These are phyloP conservation scores for Hymenochirus boettgeri DNA, from an alignment of 2,113 vertebrate species.

Conservation along the genomic window DNA sequence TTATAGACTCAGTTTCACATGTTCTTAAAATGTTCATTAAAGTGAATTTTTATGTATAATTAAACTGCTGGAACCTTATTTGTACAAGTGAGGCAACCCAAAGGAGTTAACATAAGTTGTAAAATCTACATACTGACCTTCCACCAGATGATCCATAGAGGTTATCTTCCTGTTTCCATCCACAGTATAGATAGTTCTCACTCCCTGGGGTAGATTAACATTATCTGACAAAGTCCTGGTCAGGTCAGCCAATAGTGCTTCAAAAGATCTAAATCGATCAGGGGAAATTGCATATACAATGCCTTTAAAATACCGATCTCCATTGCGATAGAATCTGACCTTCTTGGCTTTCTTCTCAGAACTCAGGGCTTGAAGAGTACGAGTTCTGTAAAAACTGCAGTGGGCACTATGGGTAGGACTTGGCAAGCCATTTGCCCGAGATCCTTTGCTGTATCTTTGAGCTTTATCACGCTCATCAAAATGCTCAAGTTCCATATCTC, in stretches of 20 bases:
- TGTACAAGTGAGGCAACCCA: too few species aligned
- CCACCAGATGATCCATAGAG: constrained; percentile 86
- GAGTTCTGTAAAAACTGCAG: constrained; percentile 95
- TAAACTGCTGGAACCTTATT: too few species aligned
- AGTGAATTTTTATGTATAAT: too few species aligned
- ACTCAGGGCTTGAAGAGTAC: constrained; percentile 88
- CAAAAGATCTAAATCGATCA: constrained; percentile 88
- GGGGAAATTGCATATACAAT: constrained; percentile 95
- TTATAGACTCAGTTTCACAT: too few species aligned
- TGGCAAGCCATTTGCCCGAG: constrained; percentile 86
- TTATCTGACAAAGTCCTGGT: constrained; percentile 93
- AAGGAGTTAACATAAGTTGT: too few species aligned
- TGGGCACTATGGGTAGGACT: constrained; percentile 98
- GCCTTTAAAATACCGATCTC: constrained; percentile 96
- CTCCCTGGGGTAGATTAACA: constrained; percentile 93
- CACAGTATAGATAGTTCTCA: constrained; percentile 87
- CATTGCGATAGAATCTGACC: constrained; percentile 94
- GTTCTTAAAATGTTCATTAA: too few species aligned
- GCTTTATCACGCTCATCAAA: constrained; percentile 96
- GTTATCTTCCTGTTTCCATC: constrained; percentile 83
- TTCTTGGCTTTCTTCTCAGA: constrained; percentile 97
- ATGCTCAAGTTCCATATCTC: constrained; percentile 94
- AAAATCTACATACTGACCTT: constrained; percentile 80
- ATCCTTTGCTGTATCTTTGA: constrained; percentile 80
- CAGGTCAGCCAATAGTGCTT: constrained; percentile 92